Evolutionary conservation across 1,140 invertebrate genomes (phyloP).

Genomic region (Acromyrmex echinatior): DNA sequence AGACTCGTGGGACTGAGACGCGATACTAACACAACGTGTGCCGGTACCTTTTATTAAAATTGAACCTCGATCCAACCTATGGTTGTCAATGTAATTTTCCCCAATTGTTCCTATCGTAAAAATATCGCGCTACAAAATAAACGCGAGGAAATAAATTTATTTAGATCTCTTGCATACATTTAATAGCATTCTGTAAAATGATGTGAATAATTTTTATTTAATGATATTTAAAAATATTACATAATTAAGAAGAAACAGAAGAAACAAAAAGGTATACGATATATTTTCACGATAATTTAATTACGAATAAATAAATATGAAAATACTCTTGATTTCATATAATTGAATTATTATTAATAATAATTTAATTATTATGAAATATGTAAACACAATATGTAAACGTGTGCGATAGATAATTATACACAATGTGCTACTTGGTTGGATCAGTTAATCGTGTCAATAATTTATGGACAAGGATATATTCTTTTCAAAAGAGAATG

Average conservation of each 20-base stretch:
- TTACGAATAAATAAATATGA: background rate
- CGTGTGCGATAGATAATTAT: background rate
- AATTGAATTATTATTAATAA: background rate
- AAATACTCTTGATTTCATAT: background rate
- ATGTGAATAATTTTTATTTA: background rate
- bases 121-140: constrained; percentile 1
- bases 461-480: constrained; percentile 1
- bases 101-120: constrained; percentile 10
- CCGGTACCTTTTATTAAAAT: constrained; percentile 54
- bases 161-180: background rate
- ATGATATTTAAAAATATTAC: background rate
- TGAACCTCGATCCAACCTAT: constrained; percentile 38
- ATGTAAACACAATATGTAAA: background rate
- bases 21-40: constrained; percentile 28
- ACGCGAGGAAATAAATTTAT: background rate
- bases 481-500: constrained; percentile 15
- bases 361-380: background rate
- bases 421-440: background rate
- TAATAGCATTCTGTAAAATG: background rate
- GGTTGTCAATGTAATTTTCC: constrained; percentile 17
- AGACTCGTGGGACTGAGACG: constrained; percentile 60
- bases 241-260: background rate
- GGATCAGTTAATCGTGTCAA: background rate
- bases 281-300: background rate
- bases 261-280: too few relatives aligned